Base-by-base conservation (phyloP, 2,797 vertebrate genomes). In the Distichodus sexfasciatus region DNA sequence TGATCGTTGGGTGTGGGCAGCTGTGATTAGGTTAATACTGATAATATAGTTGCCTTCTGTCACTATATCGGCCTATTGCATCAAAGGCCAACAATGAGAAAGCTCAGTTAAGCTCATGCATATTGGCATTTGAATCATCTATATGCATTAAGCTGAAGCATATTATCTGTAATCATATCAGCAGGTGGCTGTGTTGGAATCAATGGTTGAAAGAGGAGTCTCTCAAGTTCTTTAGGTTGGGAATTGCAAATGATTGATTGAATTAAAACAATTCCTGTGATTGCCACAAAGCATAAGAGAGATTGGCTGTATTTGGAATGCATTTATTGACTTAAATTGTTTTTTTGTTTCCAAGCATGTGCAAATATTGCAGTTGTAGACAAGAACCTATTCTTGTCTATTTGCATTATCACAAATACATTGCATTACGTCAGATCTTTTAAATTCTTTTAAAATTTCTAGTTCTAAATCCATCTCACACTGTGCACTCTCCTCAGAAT, bases 171-270 rank as follows among this genome's bases (percentile, higher is more conserved):
- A 84, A 89, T 86, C 85, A 82, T 85, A 83, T 84, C 72, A 83
- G 82, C 82, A 79, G 78, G 75, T 65, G 78, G 14, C 31, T 75
- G 51, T 61, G 55, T 15, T 40, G 38, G 76, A 68, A 69, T 71
- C 70, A 46, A 95, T 98, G 96, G 94, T 96, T 94, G 95, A 94
- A 96, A 95, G 94, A 93, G 0, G 93, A 92, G 88, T 90, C 91
- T 89, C 87, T 87, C 91, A 15, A 28, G 40, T 10, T 29, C 43
- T 60, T 62, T 44, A 57, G 40, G 4, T 33, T 40, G 14, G 33
- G 19, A 31, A 38, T 68, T 67, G 12, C 17, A 74, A n/a, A n/a
- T n/a, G n/a, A n/a, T n/a, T n/a, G n/a, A n/a, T n/a, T n/a, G n/a
- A n/a, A n/a, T n/a, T n/a, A n/a, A n/a, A n/a, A n/a, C n/a, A n/a